phyloP scores from a whole-genome alignment of 2,888 invertebrate species.

The Phrixothrix hirtus region DNA sequence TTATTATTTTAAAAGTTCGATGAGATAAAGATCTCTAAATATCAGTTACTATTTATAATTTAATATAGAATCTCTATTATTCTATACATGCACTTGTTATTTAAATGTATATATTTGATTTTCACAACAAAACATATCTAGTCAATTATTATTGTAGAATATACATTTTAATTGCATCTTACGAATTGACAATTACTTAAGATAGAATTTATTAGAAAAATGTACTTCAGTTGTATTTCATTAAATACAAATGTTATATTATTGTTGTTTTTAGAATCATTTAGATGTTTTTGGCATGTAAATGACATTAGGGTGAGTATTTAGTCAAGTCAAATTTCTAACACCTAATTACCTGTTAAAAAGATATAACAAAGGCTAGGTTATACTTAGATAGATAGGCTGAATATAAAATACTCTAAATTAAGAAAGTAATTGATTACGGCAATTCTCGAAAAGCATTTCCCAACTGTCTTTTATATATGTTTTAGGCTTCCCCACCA shows the following conservation, averaged over 20 bases:
- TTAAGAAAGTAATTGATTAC: too few relatives aligned
- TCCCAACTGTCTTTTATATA: too few relatives aligned
- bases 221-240: background rate
- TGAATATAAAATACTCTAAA: too few relatives aligned
- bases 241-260: background rate
- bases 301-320: too few relatives aligned
- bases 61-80: background rate
- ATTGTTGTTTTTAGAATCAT: background rate
- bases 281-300: too few relatives aligned
- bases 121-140: slow-evolving; percentile 14
- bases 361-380: too few relatives aligned
- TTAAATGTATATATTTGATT: slow-evolving; percentile 7
- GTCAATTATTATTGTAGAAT: slow-evolving; percentile 24
- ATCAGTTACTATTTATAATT: background rate
- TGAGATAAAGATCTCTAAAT: background rate
- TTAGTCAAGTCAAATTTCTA: too few relatives aligned
- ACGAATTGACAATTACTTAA: slow-evolving; percentile 4
- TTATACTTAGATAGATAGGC: too few relatives aligned
- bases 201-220: background rate
- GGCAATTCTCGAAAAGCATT: too few relatives aligned
- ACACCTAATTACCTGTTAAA: too few relatives aligned
- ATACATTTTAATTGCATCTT: slow-evolving; percentile 9
- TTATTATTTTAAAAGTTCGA: slow-evolving; percentile 9
- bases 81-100: slow-evolving; percentile 12
- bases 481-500: too few relatives aligned